Percentiles rank a stretch among this genome's conserved stretches.
Conservation (phyloP, 1,140 invertebrate species). For the Caenorhabditis latens region DNA sequence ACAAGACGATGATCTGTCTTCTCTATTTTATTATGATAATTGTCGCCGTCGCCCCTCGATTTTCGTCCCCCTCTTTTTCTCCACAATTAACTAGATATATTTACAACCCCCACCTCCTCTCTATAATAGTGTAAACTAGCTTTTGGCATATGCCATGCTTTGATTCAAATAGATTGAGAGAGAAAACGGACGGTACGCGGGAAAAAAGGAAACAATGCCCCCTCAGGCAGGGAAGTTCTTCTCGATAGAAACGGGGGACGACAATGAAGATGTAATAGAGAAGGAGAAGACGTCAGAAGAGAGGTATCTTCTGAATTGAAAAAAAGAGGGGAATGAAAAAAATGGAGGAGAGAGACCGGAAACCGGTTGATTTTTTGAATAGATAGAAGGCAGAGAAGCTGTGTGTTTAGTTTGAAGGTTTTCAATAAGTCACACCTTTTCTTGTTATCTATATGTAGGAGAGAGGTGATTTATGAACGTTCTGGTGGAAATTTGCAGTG, state of each 20-base stretch:
- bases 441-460: background rate
- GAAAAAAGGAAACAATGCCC: background rate
- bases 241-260: background rate
- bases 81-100: slow-evolving; percentile 43
- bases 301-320: background rate
- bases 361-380: slow-evolving; percentile 12
- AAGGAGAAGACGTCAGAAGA: background rate
- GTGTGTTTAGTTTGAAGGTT: background rate
- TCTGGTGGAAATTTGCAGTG: background rate
- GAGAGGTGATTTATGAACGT: background rate
- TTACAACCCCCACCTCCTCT: background rate
- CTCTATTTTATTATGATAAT: slow-evolving; percentile 14
- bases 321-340: background rate
- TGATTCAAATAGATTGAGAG: background rate
- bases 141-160: background rate
- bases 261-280: slow-evolving; percentile 51
- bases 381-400: background rate
- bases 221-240: background rate
- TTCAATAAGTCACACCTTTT: background rate
- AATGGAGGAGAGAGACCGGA: background rate
- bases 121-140: slow-evolving; percentile 19
- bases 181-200: background rate
- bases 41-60: background rate
- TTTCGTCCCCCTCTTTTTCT: background rate
- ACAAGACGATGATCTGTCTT: background rate